These are phyloP conservation scores for Lycopodina hypogea DNA, from an alignment of 37 sponge, comb jelly and placozoan genomes.

Conservation along the genomic window DNA sequence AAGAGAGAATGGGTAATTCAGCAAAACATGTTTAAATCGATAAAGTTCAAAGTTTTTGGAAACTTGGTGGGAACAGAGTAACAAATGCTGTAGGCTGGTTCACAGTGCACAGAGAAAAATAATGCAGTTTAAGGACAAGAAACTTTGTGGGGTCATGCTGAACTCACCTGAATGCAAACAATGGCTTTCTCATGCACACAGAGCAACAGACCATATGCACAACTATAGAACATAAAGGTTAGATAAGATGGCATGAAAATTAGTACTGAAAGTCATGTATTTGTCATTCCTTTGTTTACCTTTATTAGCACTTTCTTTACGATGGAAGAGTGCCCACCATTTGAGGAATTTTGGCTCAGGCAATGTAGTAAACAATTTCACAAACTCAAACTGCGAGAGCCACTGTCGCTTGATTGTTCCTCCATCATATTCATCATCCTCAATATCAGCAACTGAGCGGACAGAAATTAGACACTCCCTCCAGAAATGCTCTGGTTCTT, in stretches of 20 bases:
- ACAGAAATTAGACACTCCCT: constrained; percentile 29
- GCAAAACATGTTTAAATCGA: no score
- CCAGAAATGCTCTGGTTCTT: constrained; percentile 3
- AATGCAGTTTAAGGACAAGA: no score
- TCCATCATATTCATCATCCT: constrained; percentile 34
- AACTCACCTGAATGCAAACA: constrained; percentile 33
- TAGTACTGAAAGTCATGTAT: background rate
- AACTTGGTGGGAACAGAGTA: no score
- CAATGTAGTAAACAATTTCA: constrained; percentile 18
- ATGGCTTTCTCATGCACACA: constrained; percentile 40
- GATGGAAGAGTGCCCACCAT: constrained; percentile 35
- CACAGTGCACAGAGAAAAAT: no score
- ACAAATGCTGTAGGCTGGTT: no score
- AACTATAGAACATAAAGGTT: constrained; percentile 2
- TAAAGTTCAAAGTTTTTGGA: no score
- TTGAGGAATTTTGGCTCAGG: constrained; percentile 28
- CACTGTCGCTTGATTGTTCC: constrained; percentile 41
- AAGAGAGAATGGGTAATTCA: no score
- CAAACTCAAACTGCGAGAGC: constrained; percentile 56
- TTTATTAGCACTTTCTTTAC: constrained; percentile 30
- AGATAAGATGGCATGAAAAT: no score
- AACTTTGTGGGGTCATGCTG: no score
- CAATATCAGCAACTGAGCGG: constrained; percentile 35
- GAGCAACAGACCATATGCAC: constrained; percentile 49
- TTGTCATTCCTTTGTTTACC: background rate